Evolutionary conservation across 1,140 invertebrate genomes (phyloP).

Genomic region (Scaptomyza montana): DNA sequence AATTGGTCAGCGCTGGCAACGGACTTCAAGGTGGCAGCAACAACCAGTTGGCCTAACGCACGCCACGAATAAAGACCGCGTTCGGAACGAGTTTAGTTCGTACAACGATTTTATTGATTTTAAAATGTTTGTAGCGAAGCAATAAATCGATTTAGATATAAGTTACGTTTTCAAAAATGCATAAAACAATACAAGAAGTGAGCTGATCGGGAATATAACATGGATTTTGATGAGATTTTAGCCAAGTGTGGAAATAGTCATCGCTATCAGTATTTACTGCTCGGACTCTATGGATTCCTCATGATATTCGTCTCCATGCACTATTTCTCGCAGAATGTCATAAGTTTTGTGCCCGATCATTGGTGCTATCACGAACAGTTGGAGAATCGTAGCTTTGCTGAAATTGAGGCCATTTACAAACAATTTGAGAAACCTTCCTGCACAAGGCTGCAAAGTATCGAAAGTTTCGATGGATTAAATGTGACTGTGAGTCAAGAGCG

Average conservation of each 20-base stretch:
- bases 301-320: conserved; percentile 84
- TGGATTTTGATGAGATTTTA: conserved; percentile 86
- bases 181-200: conserved; percentile 32
- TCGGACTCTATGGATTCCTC: conserved; percentile 73
- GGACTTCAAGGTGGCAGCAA: conserved; percentile 1
- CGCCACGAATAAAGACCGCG: conserved; percentile 45
- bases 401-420: conserved; percentile 59
- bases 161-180: conserved; percentile 27
- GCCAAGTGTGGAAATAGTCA: conserved; percentile 86
- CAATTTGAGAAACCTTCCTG: conserved; percentile 60
- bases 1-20: background rate
- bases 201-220: conserved; percentile 13
- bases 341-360: conserved; percentile 84
- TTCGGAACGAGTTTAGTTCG: conserved; percentile 64
- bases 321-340: conserved; percentile 85
- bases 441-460: conserved; percentile 46
- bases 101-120: too few relatives aligned
- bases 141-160: conserved; percentile 32
- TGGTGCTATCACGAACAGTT: conserved; percentile 81
- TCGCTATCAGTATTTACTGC: conserved; percentile 86
- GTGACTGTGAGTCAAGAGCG: conserved; percentile 51
- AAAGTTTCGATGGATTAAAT: conserved; percentile 29
- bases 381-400: conserved; percentile 52
- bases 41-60: conserved; percentile 55
- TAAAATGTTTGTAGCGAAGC: conserved; percentile 7